Evolutionary conservation across 2,888 invertebrate genomes (phyloP).

Genomic region (Zele albiditarsus): DNA sequence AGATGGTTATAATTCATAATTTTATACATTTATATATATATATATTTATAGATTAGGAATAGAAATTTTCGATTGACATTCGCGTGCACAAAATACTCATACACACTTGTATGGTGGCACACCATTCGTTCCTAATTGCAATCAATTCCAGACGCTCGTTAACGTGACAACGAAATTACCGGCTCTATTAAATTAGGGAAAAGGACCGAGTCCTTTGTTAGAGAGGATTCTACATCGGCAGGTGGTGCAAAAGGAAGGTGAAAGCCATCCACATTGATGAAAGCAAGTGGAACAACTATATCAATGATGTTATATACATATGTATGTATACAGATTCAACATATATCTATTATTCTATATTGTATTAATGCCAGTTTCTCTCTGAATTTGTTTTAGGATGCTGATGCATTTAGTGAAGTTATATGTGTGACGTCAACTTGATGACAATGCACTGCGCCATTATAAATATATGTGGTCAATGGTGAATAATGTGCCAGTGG

Average conservation of each 20-base stretch:
- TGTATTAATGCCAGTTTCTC: neutral
- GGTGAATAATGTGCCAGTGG: neutral
- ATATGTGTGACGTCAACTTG: neutral
- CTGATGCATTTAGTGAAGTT: slow-evolving; percentile 6
- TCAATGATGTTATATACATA: neutral
- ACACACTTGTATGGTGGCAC: slow-evolving; percentile 17
- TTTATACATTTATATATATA: too few species aligned
- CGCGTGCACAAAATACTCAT: neutral
- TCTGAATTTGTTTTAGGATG: too few species aligned
- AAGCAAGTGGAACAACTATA: neutral
- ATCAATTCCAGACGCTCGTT: slow-evolving; percentile 60
- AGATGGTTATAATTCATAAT: too few species aligned
- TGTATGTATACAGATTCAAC: neutral
- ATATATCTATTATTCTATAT: neutral
- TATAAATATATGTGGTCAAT: neutral
- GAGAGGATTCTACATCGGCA: slow-evolving; percentile 1
- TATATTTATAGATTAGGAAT: too few species aligned
- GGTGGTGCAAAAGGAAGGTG: neutral
- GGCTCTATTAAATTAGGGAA: slow-evolving; percentile 52
- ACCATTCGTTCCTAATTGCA: slow-evolving; percentile 56
- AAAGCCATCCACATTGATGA: neutral
- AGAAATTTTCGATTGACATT: neutral
- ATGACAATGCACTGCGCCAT: neutral
- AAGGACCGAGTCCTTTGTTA: slow-evolving; percentile 42
- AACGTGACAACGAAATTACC: slow-evolving; percentile 51